phyloP scores from a whole-genome alignment of 2,113 vertebrate genomes.

The Actenoides hombroni region DNA sequence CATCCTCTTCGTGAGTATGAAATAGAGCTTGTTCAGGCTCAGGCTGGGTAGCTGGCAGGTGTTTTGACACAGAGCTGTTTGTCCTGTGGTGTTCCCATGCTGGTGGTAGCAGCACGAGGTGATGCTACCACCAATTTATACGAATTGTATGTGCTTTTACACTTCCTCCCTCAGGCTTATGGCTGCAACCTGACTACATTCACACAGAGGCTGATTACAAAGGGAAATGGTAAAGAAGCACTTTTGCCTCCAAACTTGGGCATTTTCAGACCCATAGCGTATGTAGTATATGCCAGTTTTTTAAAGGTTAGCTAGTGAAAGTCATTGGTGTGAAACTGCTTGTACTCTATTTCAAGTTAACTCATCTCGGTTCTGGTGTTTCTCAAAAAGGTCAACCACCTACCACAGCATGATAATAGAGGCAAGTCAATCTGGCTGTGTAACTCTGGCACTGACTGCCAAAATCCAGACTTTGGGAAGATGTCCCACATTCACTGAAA shows the following conservation, averaged over 20 bases:
- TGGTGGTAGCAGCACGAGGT: not conserved
- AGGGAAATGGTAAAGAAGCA: not conserved
- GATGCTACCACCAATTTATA: not conserved
- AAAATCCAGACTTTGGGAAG: not conserved
- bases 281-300: not conserved
- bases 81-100: not conserved
- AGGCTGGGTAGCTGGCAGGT: not conserved
- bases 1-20: not conserved
- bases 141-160: fast-evolving
- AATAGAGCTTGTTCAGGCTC: not conserved
- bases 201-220: not conserved
- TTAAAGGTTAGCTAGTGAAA: not conserved
- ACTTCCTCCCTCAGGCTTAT: not conserved
- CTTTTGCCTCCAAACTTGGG: not conserved
- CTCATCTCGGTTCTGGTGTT: not conserved
- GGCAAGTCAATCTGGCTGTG: not conserved
- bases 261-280: not conserved
- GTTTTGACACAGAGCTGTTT: not conserved
- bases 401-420: not conserved
- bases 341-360: not conserved
- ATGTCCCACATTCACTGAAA: not conserved
- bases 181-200: not conserved
- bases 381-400: not conserved
- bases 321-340: not conserved
- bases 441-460: not conserved